Evolutionary conservation across 2,888 invertebrate species (phyloP), one percentile per base, ranked within the genome.

Genomic region (Tryphoninae sp.): DNA sequence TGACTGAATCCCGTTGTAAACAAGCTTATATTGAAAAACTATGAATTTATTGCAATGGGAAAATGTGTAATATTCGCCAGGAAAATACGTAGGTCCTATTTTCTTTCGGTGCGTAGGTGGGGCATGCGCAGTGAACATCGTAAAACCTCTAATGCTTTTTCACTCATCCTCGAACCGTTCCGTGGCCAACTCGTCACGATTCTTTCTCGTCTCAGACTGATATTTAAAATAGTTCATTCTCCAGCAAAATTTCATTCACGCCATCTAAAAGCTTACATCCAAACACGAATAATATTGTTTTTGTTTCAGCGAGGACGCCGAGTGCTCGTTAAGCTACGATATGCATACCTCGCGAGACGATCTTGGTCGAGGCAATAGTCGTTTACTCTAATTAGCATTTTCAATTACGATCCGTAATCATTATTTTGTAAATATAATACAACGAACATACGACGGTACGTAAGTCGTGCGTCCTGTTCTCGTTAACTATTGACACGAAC

Each of bases 61-160:
- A 4, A 33, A 33, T 33, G 4, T 33, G 6, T 33, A 33, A 19
- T 16, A 8, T 55, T 16, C 19, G 55, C 2, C 7, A 19, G 8
- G 19, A 55, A 55, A 55, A 22, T 55, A 55, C 45, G 45, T 45
- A 45, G 55, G 55, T 8, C 55, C 55, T 55, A 19, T 6, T 51
- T 55, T 55, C 19, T 55, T 55, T n/a, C 8, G 19, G 22, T 8
- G 55, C 55, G 19, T 55, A 19, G 55, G 19, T 6, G 55, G 55
- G 2, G 55, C 19, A 53, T 53, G 16, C n/a, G 13, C 45, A 45
- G 45, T 45, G 13, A 45, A 13, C 11, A 45, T 13, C 45, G 45
- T 13, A 19, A 22, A 55, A 55, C 16, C 19, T n/a, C 53, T 16
- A 55, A 22, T 19, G 33, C 33, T 55, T 19, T 16, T 16, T 53